Conservation (phyloP, 2,888 invertebrate species). For the Sinelater perroti region DNA sequence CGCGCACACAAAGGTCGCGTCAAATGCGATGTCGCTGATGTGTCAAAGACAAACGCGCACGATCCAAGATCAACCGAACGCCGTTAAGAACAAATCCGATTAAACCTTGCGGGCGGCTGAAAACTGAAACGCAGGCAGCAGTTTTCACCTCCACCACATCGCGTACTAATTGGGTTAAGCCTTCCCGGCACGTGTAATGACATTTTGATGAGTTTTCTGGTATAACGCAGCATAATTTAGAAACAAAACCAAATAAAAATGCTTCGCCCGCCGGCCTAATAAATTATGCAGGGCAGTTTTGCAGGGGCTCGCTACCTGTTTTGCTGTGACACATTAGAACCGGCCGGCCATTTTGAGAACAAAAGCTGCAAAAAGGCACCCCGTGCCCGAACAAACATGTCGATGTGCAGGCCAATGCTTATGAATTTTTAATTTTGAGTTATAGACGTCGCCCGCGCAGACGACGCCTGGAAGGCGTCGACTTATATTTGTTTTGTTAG, state of each 20-base stretch:
- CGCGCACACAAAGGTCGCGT: too few relatives aligned
- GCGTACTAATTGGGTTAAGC: conserved; percentile 34
- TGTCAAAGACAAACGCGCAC: conserved; percentile 13
- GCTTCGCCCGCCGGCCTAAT: neutral
- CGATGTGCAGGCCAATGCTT: too few relatives aligned
- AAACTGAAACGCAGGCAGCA: conserved; percentile 33
- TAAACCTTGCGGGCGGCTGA: conserved; percentile 34
- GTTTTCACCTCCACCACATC: conserved; percentile 34
- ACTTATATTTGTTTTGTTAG: neutral
- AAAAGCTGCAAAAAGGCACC: too few relatives aligned
- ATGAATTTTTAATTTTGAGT: too few relatives aligned
- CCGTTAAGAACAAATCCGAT: conserved; percentile 30
- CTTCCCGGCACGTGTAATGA: conserved; percentile 32
- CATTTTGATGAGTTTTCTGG: conserved; percentile 32
- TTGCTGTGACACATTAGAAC: too few relatives aligned
- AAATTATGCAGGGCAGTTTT: conserved; percentile 8
- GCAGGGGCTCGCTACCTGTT: neutral
- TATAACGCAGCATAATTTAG: conserved; percentile 21
- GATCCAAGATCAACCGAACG: conserved; percentile 29
- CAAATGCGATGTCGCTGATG: conserved; percentile 17
- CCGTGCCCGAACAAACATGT: too few relatives aligned
- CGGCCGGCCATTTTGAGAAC: too few relatives aligned
- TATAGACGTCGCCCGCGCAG: too few relatives aligned
- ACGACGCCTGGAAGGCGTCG: too few relatives aligned
- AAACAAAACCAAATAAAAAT: conserved; percentile 22